Base-by-base conservation (phyloP, 2,888 invertebrate genomes). In the Drosophila flavopinicola region DNA sequence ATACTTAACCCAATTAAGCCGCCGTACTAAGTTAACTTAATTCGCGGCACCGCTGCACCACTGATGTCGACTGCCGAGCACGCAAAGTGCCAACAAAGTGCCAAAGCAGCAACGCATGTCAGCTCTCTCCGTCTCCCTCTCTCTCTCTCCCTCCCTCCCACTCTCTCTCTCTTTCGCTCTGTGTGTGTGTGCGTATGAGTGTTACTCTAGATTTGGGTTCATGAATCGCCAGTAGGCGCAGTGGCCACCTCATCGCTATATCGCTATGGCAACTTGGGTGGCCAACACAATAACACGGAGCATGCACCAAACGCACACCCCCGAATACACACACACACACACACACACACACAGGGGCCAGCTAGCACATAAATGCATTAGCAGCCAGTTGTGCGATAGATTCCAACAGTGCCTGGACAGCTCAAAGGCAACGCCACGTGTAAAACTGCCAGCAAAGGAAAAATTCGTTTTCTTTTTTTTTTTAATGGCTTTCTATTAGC, bases 251-350 rank as follows among this genome's bases (percentile, higher is more conserved):
- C 45, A 65, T 38, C 41, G n/a, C n/a, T n/a, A n/a, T n/a, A 65
- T 78, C 29, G 48, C 56, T 69, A 82, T 87, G 83, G 59, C 87
- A 74, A 84, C 83, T 39, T 52, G 52, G 70, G 45, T 85, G 78
- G 87, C 83, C 83, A 84, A 76, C 79, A 84, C 83, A 84, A 87
- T 87, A 78, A 78, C 78, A 83, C 83, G 57, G 83, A 87, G 83
- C 83, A 83, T 83, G 83, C 83, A 87, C 83, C 85, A 57, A 79
- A 64, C 45, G 23, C 51, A 67, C 68, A 78, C 64, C 54, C 56
- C 15, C 58, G 44, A 25, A 45, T 37, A 49, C 32, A 39, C 35
- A 33, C 49, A 39, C 39, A 30, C 35, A 37, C 30, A 30, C 51
- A 33, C 27, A 11, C 10, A 33, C 27, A 32, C 32, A 30, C 38